Percentiles rank a stretch among this genome's conserved stretches.
Evolutionary conservation across 2,888 invertebrate species (phyloP).

Genomic region (Pseudolycoriella hygida): DNA sequence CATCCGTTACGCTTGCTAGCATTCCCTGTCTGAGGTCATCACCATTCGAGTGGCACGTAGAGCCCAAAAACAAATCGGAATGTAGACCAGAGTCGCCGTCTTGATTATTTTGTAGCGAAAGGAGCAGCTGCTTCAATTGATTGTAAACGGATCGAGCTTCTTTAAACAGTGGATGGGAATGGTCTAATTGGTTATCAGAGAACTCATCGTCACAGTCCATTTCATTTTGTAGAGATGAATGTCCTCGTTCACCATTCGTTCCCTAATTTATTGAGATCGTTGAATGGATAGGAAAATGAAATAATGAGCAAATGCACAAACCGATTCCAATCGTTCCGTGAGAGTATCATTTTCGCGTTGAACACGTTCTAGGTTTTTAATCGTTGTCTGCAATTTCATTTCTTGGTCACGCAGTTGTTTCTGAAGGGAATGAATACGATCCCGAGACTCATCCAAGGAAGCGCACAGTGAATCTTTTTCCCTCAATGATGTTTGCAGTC

Average conservation of each 20-base stretch:
- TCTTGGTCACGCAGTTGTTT: constrained; percentile 70
- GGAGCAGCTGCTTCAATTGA: constrained; percentile 51
- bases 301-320: no score
- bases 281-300: not conserved
- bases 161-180: constrained; percentile 33
- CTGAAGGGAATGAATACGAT: constrained; percentile 72
- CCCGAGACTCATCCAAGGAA: constrained; percentile 77
- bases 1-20: constrained; percentile 53
- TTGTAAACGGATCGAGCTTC: constrained; percentile 55
- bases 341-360: constrained; percentile 53
- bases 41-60: constrained; percentile 28
- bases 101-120: constrained; percentile 56
- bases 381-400: constrained; percentile 32
- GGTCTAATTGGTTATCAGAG: constrained; percentile 30
- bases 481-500: constrained; percentile 52
- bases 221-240: constrained; percentile 68
- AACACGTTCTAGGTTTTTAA: constrained; percentile 51
- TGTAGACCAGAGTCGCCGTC: constrained; percentile 59
- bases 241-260: constrained; percentile 7
- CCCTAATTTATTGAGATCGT: not conserved
- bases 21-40: constrained; percentile 41
- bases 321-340: constrained; percentile 40
- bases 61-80: constrained; percentile 48
- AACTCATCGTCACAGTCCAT: constrained; percentile 66
- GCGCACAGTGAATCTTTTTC: constrained; percentile 66